Percentiles rank a stretch among this genome's conserved stretches.
Conservation (phyloP, 2,113 vertebrate species). For the Rana temporaria region DNA sequence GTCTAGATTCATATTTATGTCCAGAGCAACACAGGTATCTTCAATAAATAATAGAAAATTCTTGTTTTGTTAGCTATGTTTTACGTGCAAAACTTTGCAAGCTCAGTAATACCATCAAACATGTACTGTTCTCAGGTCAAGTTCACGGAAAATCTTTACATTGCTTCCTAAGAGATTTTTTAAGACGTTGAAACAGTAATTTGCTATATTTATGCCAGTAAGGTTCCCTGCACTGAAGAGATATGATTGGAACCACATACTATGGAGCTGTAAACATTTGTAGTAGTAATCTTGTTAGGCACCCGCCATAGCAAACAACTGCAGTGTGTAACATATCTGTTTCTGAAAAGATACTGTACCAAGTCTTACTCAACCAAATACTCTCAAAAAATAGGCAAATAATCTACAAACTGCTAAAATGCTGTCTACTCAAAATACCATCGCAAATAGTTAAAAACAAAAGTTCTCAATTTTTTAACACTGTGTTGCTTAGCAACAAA, state of each 20-base stretch:
- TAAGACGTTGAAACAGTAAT: not conserved
- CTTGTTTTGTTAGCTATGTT: too few species aligned
- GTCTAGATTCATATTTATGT: too few species aligned
- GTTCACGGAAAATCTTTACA: not conserved
- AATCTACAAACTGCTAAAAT: not conserved
- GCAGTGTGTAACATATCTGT: too few species aligned
- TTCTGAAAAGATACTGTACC: not conserved
- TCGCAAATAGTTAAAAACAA: conserved; percentile 12
- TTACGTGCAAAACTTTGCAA: too few species aligned
- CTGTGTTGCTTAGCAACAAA: conserved; percentile 50
- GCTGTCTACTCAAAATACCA: not conserved
- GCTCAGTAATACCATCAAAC: not conserved
- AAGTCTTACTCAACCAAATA: not conserved
- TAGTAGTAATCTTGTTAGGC: not conserved
- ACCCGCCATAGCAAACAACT: not conserved
- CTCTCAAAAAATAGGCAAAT: not conserved
- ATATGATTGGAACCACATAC: not conserved
- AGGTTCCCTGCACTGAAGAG: not conserved
- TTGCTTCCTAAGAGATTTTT: not conserved
- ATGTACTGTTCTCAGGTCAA: not conserved
- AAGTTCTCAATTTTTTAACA: conserved; percentile 40
- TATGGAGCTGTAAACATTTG: not conserved
- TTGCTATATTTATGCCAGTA: not conserved
- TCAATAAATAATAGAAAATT: too few species aligned
- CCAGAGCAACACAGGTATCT: too few species aligned